phyloP scores from a whole-genome alignment of 2,113 vertebrate genomes.

The Amphilophus citrinellus region DNA sequence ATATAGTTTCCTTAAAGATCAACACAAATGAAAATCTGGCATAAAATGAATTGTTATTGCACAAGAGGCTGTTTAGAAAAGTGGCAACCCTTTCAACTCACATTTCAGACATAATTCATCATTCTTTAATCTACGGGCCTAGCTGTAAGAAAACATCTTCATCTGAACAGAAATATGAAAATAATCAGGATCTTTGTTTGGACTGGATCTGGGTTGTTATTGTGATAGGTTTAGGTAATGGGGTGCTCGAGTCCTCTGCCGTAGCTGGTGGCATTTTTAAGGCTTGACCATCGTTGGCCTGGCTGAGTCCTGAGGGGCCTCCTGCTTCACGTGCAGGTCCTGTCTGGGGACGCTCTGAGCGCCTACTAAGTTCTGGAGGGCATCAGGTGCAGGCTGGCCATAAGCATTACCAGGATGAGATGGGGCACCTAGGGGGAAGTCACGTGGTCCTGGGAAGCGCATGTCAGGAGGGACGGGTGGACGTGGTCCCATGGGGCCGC shows the following conservation, averaged over 20 bases:
- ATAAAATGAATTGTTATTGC: conserved; percentile 75
- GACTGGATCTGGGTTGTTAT: conserved; percentile 34
- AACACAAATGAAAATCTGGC: conserved; percentile 78
- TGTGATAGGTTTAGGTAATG: not conserved
- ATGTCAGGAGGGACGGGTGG: conserved; percentile 76
- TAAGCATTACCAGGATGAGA: conserved; percentile 75
- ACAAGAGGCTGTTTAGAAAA: conserved; percentile 66
- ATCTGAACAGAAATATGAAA: conserved; percentile 59
- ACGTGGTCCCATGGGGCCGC: conserved; percentile 80
- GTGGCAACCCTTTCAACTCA: conserved; percentile 56
- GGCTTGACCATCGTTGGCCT: conserved; percentile 70
- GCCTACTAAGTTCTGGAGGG: conserved; percentile 58
- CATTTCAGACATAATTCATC: conserved; percentile 54
- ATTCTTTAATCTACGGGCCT: conserved; percentile 59
- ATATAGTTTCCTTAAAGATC: conserved; percentile 71
- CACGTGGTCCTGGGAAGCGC: conserved; percentile 72
- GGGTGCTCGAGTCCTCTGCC: conserved; percentile 39
- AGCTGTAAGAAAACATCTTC: conserved; percentile 48
- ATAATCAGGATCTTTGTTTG: conserved; percentile 52
- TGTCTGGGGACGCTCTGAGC: conserved; percentile 37
- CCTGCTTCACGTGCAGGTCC: conserved; percentile 79
- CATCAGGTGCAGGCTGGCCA: conserved; percentile 46
- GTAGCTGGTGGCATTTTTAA: conserved; percentile 59
- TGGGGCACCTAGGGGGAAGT: conserved; percentile 79
- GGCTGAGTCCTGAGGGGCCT: conserved; percentile 79